Percentiles rank a stretch among this genome's conserved stretches.
These are phyloP conservation scores for Neodiprion virginianus DNA, from an alignment of 1,140 invertebrate species.

Conservation along the genomic window DNA sequence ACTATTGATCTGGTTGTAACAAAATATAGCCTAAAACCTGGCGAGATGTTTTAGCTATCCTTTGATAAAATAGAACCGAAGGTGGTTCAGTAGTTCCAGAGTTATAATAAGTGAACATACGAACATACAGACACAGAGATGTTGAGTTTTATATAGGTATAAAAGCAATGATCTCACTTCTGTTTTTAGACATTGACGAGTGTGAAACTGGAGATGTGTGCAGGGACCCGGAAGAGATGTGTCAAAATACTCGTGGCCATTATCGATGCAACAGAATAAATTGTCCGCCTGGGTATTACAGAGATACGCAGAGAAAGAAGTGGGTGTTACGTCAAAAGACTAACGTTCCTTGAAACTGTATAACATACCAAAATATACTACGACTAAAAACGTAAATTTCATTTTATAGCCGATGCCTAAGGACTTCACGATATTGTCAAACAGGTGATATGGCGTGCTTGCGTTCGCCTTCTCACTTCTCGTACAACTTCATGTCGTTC, in stretches of 20 bases:
- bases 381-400: conserved; percentile 22
- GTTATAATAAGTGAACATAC: too few relatives aligned
- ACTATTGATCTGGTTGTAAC: too few relatives aligned
- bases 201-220: conserved; percentile 73
- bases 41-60: too few relatives aligned
- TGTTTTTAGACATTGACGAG: conserved; percentile 83
- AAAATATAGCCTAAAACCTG: too few relatives aligned
- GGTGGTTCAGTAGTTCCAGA: too few relatives aligned
- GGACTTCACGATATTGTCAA: conserved; percentile 71
- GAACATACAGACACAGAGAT: too few relatives aligned
- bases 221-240: conserved; percentile 75
- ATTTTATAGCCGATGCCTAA: conserved; percentile 80
- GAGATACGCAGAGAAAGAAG: conserved; percentile 77
- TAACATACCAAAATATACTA: background rate
- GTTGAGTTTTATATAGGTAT: too few relatives aligned
- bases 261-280: conserved; percentile 85
- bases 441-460: conserved; percentile 74
- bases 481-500: conserved; percentile 91
- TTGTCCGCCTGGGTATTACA: conserved; percentile 84
- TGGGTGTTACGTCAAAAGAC: conserved; percentile 57
- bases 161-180: conserved; percentile 18
- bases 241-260: conserved; percentile 89
- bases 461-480: conserved; percentile 80
- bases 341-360: background rate
- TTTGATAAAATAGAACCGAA: too few relatives aligned